Conservation (phyloP, 2,113 vertebrate species). For the Meriones unguiculatus region DNA sequence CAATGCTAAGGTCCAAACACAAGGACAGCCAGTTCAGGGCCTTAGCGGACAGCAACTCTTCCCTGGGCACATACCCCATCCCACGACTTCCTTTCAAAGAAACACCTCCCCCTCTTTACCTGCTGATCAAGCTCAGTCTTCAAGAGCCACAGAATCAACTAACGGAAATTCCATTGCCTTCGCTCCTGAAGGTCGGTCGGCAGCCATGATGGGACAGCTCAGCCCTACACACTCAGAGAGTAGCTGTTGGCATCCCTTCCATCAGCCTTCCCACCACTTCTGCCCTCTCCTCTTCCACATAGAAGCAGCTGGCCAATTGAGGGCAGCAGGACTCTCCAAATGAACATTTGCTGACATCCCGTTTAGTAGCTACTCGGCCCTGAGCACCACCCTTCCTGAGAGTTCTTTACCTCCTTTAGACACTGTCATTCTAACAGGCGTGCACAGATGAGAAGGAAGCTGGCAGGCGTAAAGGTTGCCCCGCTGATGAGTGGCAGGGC, state of each 20-base stretch:
- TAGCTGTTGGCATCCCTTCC: not conserved
- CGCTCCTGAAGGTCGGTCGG: not conserved
- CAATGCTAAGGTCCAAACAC: not conserved
- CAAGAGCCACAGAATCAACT: not conserved
- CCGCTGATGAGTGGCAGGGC: not conserved
- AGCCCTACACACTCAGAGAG: not conserved
- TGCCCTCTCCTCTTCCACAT: not conserved
- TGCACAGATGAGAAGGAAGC: not conserved
- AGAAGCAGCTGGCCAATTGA: not conserved
- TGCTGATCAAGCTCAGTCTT: not conserved
- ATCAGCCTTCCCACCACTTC: not conserved
- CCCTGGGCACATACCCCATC: not conserved
- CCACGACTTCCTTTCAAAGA: conserved; percentile 43
- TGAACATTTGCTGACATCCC: not conserved
- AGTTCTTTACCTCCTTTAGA: not conserved
- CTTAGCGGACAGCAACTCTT: not conserved
- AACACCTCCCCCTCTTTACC: not conserved
- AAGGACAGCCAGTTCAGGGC: not conserved
- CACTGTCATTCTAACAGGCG: not conserved
- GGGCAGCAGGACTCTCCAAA: not conserved
- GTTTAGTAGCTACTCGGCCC: accelerated
- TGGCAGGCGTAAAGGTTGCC: not conserved
- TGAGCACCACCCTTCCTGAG: no score
- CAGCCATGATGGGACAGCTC: not conserved
- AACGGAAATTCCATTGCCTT: not conserved